Conservation (phyloP, 2,797 vertebrate genomes). For the Phaenicophaeus curvirostris region DNA sequence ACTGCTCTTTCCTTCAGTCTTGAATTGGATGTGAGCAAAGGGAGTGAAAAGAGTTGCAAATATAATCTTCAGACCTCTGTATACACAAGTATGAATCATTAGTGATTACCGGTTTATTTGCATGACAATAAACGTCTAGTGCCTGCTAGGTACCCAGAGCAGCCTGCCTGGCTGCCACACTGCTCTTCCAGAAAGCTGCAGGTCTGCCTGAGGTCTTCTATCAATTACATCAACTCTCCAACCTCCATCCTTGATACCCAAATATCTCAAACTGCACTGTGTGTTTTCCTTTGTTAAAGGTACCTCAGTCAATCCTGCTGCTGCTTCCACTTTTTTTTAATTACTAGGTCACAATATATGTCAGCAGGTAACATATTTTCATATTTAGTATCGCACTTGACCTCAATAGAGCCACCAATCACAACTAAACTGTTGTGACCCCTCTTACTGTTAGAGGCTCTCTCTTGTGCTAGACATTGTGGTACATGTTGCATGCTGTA, state of each 20-base stretch:
- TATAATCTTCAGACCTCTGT: neutral
- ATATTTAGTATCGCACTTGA: neutral
- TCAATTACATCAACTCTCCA: neutral
- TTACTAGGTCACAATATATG: neutral
- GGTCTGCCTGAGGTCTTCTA: neutral
- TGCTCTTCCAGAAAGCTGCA: neutral
- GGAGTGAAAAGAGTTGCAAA: neutral
- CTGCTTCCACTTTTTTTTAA: neutral
- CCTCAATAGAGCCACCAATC: neutral
- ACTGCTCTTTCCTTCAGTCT: neutral
- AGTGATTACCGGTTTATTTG: neutral
- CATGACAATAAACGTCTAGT: neutral
- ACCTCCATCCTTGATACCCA: neutral
- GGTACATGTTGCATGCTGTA: neutral
- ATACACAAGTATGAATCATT: neutral
- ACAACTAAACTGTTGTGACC: neutral
- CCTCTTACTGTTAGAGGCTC: neutral
- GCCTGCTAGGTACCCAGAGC: neutral
- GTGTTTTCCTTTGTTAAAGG: neutral
- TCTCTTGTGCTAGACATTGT: neutral
- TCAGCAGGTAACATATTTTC: neutral
- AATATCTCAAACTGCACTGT: neutral
- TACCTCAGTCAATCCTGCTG: neutral
- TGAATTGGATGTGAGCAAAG: neutral
- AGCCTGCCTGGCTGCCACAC: neutral